These are phyloP conservation scores for Venturia canescens DNA, from an alignment of 1,140 invertebrate genomes.

Conservation along the genomic window DNA sequence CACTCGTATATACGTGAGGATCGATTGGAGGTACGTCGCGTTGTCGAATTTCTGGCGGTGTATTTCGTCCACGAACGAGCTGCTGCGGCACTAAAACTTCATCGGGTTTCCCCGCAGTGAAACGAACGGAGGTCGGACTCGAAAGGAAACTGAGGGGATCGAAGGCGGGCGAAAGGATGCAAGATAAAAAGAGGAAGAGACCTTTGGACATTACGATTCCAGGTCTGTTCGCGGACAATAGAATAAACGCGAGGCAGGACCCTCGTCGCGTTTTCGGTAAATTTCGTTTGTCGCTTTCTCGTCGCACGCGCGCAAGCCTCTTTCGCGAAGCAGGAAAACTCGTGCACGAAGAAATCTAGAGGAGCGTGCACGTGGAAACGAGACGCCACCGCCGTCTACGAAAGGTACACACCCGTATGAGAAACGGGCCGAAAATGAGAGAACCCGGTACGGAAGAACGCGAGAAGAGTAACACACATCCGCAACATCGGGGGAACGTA, in stretches of 20 bases:
- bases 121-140: neutral
- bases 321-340: neutral
- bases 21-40: neutral
- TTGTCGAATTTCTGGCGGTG: slow-evolving; percentile 5
- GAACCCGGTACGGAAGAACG: neutral
- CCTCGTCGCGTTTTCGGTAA: slow-evolving; percentile 51
- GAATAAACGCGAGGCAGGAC: slow-evolving; percentile 57
- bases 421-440: slow-evolving; percentile 21
- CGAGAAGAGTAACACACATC: neutral
- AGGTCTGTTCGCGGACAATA: slow-evolving; percentile 55
- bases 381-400: neutral
- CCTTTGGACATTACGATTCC: slow-evolving; percentile 59
- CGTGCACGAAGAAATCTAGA: neutral
- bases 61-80: slow-evolving; percentile 27
- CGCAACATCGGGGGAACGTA: neutral
- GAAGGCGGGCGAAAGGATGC: neutral
- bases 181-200: neutral
- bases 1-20: too few species aligned
- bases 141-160: neutral
- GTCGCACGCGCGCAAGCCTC: slow-evolving; percentile 2
- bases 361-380: neutral
- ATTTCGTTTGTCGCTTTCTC: slow-evolving; percentile 55
- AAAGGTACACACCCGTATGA: neutral
- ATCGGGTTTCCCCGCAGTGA: slow-evolving; percentile 8
- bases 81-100: neutral